Percentiles rank a stretch among this genome's conserved stretches.
phyloP scores from a whole-genome alignment of 2,797 vertebrate species.

The Xenops minutus region DNA sequence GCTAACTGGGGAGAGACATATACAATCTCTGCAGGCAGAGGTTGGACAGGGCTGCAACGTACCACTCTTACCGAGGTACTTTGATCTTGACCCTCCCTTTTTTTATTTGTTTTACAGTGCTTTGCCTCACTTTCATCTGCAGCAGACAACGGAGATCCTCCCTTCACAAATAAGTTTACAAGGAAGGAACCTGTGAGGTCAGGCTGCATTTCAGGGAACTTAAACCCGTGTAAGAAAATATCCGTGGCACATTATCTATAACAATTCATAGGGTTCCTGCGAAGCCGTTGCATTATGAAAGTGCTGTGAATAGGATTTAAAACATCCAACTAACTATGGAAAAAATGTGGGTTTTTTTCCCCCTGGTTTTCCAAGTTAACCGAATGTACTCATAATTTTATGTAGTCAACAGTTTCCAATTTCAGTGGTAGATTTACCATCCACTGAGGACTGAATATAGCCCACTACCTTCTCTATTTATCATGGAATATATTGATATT shows the following conservation, averaged over 20 bases:
- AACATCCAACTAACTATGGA: neutral
- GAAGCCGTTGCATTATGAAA: neutral
- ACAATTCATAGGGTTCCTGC: neutral
- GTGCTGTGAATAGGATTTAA: neutral
- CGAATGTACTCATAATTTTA: neutral
- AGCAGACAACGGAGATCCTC: slow-evolving; percentile 8
- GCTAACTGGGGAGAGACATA: slow-evolving; percentile 20
- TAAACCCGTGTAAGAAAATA: neutral
- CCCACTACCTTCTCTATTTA: neutral
- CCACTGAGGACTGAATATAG: neutral
- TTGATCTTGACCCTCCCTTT: slow-evolving; percentile 52
- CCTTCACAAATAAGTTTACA: slow-evolving; percentile 34
- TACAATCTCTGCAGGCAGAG: slow-evolving; percentile 15
- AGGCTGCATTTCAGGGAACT: neutral
- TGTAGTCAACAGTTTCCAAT: neutral
- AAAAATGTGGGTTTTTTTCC: accelerated
- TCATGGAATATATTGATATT: neutral
- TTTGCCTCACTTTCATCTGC: slow-evolving; percentile 22
- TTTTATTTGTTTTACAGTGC: slow-evolving; percentile 49
- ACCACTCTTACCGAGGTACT: slow-evolving; percentile 42
- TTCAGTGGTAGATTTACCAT: neutral
- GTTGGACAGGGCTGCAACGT: neutral
- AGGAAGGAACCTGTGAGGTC: neutral
- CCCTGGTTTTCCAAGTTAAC: neutral
- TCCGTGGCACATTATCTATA: neutral